Percentiles rank a stretch among this genome's conserved stretches.
phyloP scores from a whole-genome alignment of 2,113 vertebrate species.

The Hemiscyllium ocellatum region DNA sequence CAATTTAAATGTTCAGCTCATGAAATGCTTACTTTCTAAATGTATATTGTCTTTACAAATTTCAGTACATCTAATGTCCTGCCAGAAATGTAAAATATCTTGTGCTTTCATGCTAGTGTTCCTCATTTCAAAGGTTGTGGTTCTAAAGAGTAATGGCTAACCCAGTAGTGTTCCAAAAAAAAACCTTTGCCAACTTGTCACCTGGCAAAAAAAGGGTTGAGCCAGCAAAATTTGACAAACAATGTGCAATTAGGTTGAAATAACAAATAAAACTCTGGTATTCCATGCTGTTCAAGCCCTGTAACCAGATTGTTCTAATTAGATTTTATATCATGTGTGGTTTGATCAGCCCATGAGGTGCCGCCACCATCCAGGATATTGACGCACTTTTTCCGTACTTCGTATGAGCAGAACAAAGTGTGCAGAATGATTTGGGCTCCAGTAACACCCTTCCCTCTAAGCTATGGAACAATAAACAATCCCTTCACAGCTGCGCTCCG shows the following conservation, averaged over 20 bases:
- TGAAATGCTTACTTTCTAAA: neutral
- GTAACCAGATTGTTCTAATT: slow-evolving; percentile 9
- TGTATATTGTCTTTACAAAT: neutral
- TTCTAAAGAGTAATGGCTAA: neutral
- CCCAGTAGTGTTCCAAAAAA: neutral
- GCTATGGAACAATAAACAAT: neutral
- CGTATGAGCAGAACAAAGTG: neutral
- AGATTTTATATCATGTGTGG: neutral
- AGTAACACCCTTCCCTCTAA: neutral
- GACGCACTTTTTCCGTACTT: neutral
- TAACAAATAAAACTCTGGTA: neutral
- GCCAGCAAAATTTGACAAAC: neutral
- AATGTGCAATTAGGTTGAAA: neutral
- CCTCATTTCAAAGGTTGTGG: neutral
- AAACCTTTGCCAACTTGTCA: neutral
- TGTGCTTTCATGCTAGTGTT: neutral
- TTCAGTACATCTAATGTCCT: neutral
- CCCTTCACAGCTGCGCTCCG: neutral
- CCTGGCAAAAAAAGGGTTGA: neutral
- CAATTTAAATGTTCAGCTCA: neutral
- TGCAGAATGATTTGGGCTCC: neutral
- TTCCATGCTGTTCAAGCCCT: neutral
- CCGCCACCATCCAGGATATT: neutral
- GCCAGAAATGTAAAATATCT: neutral
- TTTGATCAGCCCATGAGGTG: neutral